Percentiles rank a stretch among this genome's conserved stretches.
Conservation (phyloP, 2,797 vertebrate species). For the Petrocephalus sullivani region DNA sequence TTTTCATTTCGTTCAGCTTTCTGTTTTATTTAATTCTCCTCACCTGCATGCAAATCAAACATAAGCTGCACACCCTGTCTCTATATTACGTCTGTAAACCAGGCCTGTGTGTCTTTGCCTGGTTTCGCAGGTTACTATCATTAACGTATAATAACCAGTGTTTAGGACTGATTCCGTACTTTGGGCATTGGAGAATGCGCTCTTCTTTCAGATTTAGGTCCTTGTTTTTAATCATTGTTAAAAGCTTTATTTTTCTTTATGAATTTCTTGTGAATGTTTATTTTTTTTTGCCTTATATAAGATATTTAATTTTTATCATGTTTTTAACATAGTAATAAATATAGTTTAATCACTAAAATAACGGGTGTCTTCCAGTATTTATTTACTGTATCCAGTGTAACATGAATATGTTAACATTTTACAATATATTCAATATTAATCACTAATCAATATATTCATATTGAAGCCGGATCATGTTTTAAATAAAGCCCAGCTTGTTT, state of each 20-base stretch:
- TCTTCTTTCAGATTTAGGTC: slow-evolving; percentile 27
- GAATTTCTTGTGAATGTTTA: slow-evolving; percentile 26
- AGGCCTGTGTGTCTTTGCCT: not conserved
- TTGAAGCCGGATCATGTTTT: not conserved
- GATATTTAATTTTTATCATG: not conserved
- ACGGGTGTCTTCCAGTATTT: not conserved
- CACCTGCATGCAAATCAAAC: not conserved
- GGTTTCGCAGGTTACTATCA: not conserved
- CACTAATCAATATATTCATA: not conserved
- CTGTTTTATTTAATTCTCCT: not conserved
- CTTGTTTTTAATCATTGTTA: slow-evolving; percentile 25
- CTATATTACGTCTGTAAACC: not conserved
- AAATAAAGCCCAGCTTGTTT: not conserved
- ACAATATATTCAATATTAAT: not conserved
- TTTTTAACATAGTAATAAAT: slow-evolving; percentile 4
- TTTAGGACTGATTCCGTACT: not conserved
- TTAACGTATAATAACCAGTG: not conserved
- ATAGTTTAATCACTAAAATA: slow-evolving; percentile 18
- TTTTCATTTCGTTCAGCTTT: not conserved
- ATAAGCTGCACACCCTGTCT: not conserved
- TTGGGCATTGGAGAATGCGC: not conserved
- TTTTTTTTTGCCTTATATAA: slow-evolving; percentile 6
- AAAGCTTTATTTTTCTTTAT: slow-evolving; percentile 22
- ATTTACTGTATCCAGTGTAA: not conserved
- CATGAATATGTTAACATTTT: not conserved